These are phyloP conservation scores for Rhombomys opimus DNA, from an alignment of 2,113 vertebrate species.

Conservation along the genomic window DNA sequence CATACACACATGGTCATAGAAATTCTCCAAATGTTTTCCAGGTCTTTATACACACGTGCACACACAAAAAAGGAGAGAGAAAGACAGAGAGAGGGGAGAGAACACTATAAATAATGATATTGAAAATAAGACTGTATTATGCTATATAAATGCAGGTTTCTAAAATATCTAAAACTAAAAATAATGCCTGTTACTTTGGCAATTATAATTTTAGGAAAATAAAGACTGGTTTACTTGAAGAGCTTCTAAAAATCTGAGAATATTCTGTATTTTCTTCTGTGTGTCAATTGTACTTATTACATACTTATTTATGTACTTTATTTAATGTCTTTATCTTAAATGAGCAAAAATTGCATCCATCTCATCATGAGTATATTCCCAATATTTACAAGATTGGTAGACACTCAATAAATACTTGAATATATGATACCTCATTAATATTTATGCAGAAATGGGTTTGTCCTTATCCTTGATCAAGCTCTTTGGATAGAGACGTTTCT, in stretches of 20 bases:
- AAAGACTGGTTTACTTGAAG: neutral
- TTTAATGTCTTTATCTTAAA: neutral
- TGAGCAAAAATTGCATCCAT: neutral
- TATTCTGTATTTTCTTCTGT: neutral
- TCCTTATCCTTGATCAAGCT: neutral
- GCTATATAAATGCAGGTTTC: neutral
- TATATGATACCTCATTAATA: neutral
- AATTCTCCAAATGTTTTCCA: neutral
- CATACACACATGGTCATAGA: neutral
- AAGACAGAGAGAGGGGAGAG: neutral
- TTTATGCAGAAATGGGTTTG: neutral
- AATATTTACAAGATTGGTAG: neutral
- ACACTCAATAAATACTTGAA: slow-evolving; percentile 40
- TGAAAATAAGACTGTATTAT: neutral
- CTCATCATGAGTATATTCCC: neutral
- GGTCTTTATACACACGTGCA: neutral
- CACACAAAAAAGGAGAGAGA: neutral
- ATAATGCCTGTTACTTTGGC: neutral
- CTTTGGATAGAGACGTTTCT: neutral
- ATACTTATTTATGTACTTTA: neutral
- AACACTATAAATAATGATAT: neutral
- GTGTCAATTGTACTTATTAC: slow-evolving; percentile 5
- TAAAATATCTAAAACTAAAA: neutral
- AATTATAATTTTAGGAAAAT: neutral
- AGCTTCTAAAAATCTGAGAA: slow-evolving; percentile 20